phyloP scores from a whole-genome alignment of 2,797 vertebrate genomes.

The Arnoldichthys spilopterus region DNA sequence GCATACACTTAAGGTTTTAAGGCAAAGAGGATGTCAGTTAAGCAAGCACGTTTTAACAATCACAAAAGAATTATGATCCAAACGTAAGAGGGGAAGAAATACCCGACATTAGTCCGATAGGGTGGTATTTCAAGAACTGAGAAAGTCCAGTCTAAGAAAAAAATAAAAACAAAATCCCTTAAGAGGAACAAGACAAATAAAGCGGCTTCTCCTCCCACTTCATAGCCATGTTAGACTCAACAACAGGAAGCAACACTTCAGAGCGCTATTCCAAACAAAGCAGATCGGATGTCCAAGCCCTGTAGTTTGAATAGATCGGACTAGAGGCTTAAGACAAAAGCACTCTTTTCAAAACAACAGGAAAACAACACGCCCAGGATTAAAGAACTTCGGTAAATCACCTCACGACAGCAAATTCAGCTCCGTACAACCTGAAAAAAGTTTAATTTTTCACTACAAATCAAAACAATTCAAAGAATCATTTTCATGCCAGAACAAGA shows the following conservation, averaged over 20 bases:
- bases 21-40: background rate
- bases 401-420: background rate
- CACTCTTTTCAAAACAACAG: background rate
- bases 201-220: too few relatives aligned
- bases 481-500: background rate
- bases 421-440: background rate
- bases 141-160: background rate
- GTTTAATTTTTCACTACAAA: background rate
- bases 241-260: slow-evolving; percentile 53
- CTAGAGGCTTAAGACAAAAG: background rate
- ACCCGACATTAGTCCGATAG: too few relatives aligned
- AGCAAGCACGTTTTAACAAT: too few relatives aligned
- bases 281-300: slow-evolving; percentile 33
- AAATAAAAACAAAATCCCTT: background rate
- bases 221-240: slow-evolving; percentile 15
- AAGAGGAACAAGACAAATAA: too few relatives aligned
- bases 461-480: too few relatives aligned
- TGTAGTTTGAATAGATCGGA: background rate
- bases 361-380: too few relatives aligned
- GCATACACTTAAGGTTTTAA: background rate
- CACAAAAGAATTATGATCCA: background rate
- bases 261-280: slow-evolving; percentile 41
- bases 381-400: too few relatives aligned
- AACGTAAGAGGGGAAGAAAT: background rate
- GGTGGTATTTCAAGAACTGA: too few relatives aligned